These are phyloP conservation scores for Pristionchus maxplancki DNA, from an alignment of 2,888 invertebrate genomes.

Conservation along the genomic window DNA sequence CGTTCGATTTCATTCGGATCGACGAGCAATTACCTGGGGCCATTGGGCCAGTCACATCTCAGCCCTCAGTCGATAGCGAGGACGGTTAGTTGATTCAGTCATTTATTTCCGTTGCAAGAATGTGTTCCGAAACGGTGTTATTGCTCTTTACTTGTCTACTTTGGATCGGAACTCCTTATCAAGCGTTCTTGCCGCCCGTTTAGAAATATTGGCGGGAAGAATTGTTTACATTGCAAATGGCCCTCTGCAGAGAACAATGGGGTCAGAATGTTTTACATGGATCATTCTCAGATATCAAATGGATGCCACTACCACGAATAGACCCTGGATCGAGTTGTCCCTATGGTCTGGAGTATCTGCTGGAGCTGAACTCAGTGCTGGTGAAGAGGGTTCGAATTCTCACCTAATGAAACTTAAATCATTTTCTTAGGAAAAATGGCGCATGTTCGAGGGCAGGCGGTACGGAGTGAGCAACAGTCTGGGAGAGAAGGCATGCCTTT, in stretches of 20 bases:
- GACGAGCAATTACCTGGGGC: background rate
- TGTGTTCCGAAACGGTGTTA: too few relatives aligned
- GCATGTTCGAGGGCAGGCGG: conserved; percentile 16
- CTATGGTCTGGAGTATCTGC: background rate
- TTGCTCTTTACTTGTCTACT: too few relatives aligned
- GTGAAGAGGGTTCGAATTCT: background rate
- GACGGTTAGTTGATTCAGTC: background rate
- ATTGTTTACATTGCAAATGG: too few relatives aligned
- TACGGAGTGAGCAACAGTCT: background rate
- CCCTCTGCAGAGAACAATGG: too few relatives aligned
- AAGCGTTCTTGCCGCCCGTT: too few relatives aligned
- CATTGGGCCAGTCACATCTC: background rate
- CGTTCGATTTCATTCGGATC: background rate
- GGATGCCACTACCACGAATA: background rate
- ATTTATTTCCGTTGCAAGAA: background rate
- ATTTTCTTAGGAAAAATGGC: background rate
- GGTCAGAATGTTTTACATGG: too few relatives aligned
- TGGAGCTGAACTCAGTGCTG: background rate
- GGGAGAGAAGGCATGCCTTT: conserved; percentile 5
- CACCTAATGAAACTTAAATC: background rate
- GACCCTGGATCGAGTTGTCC: conserved; percentile 14
- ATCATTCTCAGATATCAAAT: conserved; percentile 16
- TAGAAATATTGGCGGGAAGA: too few relatives aligned
- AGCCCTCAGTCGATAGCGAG: background rate
- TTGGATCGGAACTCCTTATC: too few relatives aligned